Conservation (phyloP, 2,888 invertebrate genomes). For the Philereme transversata region DNA sequence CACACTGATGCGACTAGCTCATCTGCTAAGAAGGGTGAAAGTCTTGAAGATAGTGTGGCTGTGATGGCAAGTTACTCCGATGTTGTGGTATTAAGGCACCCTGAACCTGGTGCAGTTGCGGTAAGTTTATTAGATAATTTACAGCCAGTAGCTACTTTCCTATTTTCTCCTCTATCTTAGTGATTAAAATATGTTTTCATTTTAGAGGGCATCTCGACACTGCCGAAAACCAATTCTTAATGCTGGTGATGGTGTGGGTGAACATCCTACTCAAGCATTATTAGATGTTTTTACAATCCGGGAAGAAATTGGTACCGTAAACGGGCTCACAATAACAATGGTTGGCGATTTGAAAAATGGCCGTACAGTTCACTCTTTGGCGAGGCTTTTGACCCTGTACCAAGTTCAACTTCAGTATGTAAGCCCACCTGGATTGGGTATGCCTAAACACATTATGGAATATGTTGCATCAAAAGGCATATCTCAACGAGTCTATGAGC, state of each 20-base stretch:
- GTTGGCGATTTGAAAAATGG: conserved; percentile 99
- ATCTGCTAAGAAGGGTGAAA: conserved; percentile 98
- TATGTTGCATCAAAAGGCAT: conserved; percentile 92
- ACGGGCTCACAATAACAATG: conserved; percentile 98
- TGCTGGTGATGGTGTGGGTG: conserved; percentile 98
- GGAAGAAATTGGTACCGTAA: conserved; percentile 99
- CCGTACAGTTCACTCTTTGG: conserved; percentile 98
- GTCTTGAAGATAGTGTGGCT: conserved; percentile 93
- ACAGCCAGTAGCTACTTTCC: not conserved
- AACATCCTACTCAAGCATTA: conserved; percentile 98
- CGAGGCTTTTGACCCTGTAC: conserved; percentile 96
- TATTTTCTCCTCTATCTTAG: not conserved
- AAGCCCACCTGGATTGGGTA: conserved; percentile 92
- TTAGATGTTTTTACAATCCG: conserved; percentile 99
- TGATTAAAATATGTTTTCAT: conserved; percentile 19
- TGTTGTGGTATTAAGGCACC: conserved; percentile 96
- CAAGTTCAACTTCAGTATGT: conserved; percentile 97
- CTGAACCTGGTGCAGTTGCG: conserved; percentile 94
- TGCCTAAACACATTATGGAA: conserved; percentile 94
- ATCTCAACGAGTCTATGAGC: conserved; percentile 88
- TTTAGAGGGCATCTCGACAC: conserved; percentile 91
- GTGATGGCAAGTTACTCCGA: conserved; percentile 97
- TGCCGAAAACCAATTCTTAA: conserved; percentile 97
- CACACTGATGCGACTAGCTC: conserved; percentile 95
- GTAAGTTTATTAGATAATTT: conserved; percentile 79